Conservation (phyloP, 2,888 invertebrate species). For the Ferdinandea cuprea region DNA sequence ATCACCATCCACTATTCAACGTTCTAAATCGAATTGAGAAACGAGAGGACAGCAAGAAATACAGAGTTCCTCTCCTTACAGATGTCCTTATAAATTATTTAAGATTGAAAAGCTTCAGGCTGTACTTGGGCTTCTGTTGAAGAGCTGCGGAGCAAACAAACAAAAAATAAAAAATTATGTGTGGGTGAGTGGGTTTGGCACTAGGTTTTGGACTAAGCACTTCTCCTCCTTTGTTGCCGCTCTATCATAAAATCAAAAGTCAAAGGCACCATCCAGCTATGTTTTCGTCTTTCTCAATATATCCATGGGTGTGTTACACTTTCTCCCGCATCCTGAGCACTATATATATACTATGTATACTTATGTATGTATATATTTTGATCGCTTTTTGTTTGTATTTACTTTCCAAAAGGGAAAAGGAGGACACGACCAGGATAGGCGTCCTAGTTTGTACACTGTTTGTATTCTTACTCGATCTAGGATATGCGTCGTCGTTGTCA, state of each 20-base stretch:
- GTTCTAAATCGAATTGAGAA: conserved; percentile 43
- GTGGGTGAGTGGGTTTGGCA: background rate
- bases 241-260: conserved; percentile 49
- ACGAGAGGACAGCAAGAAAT: conserved; percentile 2
- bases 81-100: conserved; percentile 66
- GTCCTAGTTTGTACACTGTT: conserved; percentile 56
- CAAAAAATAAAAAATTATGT: background rate
- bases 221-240: background rate
- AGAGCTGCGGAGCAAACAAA: background rate
- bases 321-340: conserved; percentile 7
- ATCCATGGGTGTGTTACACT: conserved; percentile 20
- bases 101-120: conserved; percentile 58
- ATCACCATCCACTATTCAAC: conserved; percentile 2
- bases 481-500: conserved; percentile 49
- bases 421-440: conserved; percentile 51
- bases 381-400: conserved; percentile 42
- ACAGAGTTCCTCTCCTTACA: conserved; percentile 17
- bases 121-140: conserved; percentile 25
- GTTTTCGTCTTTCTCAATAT: conserved; percentile 2
- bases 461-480: conserved; percentile 52
- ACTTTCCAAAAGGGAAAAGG: conserved; percentile 45
- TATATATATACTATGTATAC: no score
- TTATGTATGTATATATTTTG: conserved; percentile 8
- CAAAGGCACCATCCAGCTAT: conserved; percentile 26
- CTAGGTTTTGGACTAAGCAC: background rate